phyloP scores from a whole-genome alignment of 2,113 vertebrate genomes.

The Actinemys pallida region DNA sequence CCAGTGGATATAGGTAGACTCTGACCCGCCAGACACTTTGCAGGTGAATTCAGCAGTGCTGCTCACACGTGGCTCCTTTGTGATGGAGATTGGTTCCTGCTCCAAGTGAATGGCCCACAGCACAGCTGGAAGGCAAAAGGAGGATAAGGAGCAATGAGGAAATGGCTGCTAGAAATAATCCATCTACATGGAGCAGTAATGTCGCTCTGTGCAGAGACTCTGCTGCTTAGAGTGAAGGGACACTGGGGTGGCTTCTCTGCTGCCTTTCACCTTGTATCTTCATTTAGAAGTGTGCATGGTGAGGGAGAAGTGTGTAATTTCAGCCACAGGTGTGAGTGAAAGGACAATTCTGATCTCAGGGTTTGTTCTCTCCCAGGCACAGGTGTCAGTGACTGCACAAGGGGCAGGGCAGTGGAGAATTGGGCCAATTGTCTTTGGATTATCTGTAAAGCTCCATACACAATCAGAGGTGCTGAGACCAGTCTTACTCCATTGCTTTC shows the following conservation, averaged over 20 bases:
- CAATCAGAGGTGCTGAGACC: not conserved
- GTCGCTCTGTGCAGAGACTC: not conserved
- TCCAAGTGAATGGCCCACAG: not conserved
- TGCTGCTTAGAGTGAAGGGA: not conserved
- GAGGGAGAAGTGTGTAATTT: not conserved
- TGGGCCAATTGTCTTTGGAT: fast-evolving
- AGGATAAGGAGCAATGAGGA: not conserved
- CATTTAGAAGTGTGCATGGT: not conserved
- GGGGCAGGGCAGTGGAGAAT: not conserved
- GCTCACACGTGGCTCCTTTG: fast-evolving
- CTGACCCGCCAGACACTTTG: not conserved
- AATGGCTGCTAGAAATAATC: not conserved
- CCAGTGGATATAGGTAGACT: not conserved
- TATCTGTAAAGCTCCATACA: not conserved
- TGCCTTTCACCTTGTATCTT: not conserved
- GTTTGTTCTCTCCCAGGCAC: fast-evolving
- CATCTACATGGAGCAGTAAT: not conserved
- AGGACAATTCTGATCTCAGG: fast-evolving
- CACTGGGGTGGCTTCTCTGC: not conserved
- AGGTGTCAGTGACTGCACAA: not conserved
- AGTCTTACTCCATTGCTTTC: not conserved
- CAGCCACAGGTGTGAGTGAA: fast-evolving
- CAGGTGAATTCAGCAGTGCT: not conserved
- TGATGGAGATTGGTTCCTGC: not conserved
- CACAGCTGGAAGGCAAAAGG: not conserved